Conservation (phyloP, 2,797 vertebrate genomes). For the Leptodon cayanensis region DNA sequence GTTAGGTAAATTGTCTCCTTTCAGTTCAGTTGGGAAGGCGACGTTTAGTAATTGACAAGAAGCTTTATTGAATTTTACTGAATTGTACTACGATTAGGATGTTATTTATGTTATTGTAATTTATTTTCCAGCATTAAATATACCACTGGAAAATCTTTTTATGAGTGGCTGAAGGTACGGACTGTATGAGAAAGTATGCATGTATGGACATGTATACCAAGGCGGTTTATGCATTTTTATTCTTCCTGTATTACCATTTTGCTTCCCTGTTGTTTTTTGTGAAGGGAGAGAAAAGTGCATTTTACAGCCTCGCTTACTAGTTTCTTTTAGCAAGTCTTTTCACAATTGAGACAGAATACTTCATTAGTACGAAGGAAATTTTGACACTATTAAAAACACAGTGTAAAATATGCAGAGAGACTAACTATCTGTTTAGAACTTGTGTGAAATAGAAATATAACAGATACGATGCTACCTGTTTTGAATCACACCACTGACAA, state of each 20-base stretch:
- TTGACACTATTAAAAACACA: slow-evolving; percentile 4
- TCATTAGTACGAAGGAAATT: background rate
- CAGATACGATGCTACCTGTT: background rate
- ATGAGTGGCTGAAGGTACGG: background rate
- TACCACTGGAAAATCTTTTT: background rate
- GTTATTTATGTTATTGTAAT: background rate
- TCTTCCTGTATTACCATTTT: background rate
- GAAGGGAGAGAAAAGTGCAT: background rate
- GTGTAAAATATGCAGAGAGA: slow-evolving; percentile 33
- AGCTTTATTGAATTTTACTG: background rate
- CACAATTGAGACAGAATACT: background rate
- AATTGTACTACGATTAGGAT: background rate
- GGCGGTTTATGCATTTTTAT: background rate
- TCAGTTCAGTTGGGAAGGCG: background rate
- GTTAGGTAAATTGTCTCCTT: background rate
- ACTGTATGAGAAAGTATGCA: background rate
- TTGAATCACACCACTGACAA: background rate
- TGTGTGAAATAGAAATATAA: background rate
- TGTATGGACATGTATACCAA: background rate
- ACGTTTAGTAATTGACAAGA: background rate
- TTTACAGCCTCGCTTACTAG: background rate
- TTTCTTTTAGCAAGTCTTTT: slow-evolving; percentile 1
- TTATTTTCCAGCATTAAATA: background rate
- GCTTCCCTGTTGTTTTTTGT: background rate
- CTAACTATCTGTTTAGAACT: background rate